A percentile compares a stretch with the other conserved stretches of the same genome.
These are phyloP conservation scores for Lottia gigantea DNA, from an alignment of 2,888 invertebrate genomes.

Conservation along the genomic window DNA sequence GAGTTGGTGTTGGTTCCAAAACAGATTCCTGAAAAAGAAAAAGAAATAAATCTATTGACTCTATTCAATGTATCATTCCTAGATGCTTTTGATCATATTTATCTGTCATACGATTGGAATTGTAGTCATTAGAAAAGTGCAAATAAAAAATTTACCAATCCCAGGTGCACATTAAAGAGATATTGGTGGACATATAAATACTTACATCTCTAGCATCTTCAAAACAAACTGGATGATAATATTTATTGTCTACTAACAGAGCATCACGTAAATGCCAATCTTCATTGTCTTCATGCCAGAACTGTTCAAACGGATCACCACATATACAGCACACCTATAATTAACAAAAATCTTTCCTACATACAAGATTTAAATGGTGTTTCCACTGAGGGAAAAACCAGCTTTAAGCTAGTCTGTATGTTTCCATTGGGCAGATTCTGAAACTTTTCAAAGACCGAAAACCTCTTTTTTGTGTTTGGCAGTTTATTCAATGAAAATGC, in stretches of 20 bases:
- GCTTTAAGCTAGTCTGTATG: too few relatives aligned
- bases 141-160: neutral
- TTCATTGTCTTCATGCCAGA: constrained; percentile 96
- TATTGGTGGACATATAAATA: constrained; percentile 11
- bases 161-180: neutral
- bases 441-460: too few relatives aligned
- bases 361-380: too few relatives aligned
- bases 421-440: too few relatives aligned
- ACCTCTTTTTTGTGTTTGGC: too few relatives aligned
- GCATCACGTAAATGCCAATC: constrained; percentile 96
- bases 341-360: constrained; percentile 9
- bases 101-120: neutral
- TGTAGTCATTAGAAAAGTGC: too few relatives aligned
- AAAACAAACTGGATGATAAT: constrained; percentile 90
- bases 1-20: constrained; percentile 29
- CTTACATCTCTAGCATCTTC: constrained; percentile 74
- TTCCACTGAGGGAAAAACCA: too few relatives aligned
- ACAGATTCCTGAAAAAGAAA: constrained; percentile 30
- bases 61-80: neutral
- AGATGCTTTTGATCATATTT: neutral
- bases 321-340: constrained; percentile 85
- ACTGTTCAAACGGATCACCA: constrained; percentile 91
- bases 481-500: too few relatives aligned
- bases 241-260: constrained; percentile 76
- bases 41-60: constrained; percentile 10